These are phyloP conservation scores for Cacoxenus indagator DNA, from an alignment of 2,888 invertebrate genomes.

Conservation along the genomic window DNA sequence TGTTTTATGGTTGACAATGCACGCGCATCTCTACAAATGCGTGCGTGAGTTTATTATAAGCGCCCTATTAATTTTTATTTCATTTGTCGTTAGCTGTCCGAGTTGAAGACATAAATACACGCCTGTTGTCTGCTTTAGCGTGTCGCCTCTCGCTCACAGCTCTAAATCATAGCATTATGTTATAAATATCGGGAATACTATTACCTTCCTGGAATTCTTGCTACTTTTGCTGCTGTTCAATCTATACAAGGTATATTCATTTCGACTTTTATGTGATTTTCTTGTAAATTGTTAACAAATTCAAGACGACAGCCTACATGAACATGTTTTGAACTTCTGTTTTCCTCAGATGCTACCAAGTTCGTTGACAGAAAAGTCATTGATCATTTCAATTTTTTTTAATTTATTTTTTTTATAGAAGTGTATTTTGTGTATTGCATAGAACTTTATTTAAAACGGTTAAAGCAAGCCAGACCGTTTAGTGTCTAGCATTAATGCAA, in stretches of 20 bases:
- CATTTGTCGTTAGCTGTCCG: constrained; percentile 20
- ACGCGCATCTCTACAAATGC: background rate
- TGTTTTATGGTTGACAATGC: background rate
- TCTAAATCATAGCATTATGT: background rate
- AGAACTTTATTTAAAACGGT: too few relatives aligned
- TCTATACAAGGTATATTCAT: background rate
- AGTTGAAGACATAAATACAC: background rate
- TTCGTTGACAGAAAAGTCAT: background rate
- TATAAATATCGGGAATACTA: background rate
- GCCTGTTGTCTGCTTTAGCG: background rate
- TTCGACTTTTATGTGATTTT: background rate
- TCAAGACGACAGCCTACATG: background rate
- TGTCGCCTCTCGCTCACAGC: background rate
- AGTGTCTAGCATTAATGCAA: too few relatives aligned
- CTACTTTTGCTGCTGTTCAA: background rate
- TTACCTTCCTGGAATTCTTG: background rate
- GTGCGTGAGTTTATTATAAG: constrained; percentile 4
- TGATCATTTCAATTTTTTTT: background rate
- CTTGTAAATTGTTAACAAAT: background rate
- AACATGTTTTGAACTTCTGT: background rate
- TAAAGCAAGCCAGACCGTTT: too few relatives aligned
- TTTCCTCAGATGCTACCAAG: background rate
- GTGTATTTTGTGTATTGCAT: too few relatives aligned
- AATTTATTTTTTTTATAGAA: too few relatives aligned
- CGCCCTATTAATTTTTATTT: constrained; percentile 30